These are phyloP conservation scores for Gasterosteus nipponicus DNA, from an alignment of 2,113 vertebrate species.

Conservation along the genomic window DNA sequence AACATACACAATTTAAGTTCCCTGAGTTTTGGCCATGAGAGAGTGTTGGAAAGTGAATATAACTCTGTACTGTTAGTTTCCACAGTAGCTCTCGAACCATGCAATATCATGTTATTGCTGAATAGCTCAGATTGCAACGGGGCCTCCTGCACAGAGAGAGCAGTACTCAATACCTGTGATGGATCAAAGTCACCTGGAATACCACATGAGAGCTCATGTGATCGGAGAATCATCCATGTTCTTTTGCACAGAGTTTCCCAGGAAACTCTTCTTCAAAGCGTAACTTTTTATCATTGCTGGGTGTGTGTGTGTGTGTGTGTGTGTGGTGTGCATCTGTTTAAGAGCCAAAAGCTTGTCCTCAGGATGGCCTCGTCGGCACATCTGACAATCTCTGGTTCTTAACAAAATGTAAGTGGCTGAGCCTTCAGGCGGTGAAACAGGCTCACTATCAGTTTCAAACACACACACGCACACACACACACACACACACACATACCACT, in stretches of 20 bases:
- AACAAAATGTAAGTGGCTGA: conserved; percentile 61
- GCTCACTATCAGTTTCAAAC: conserved; percentile 53
- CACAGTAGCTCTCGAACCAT: conserved; percentile 57
- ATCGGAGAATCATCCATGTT: conserved; percentile 36
- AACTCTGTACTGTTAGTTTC: conserved; percentile 67
- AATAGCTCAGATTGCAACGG: conserved; percentile 58
- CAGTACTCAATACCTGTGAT: conserved; percentile 38
- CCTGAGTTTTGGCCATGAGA: conserved; percentile 43
- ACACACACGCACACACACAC: neutral
- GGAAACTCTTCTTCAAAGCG: conserved; percentile 40
- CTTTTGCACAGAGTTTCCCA: conserved; percentile 33
- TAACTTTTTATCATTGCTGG: conserved; percentile 61
- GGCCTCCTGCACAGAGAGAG: conserved; percentile 34
- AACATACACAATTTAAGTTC: conserved; percentile 27
- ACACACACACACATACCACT: neutral
- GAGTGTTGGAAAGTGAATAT: conserved; percentile 69
- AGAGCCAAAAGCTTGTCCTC: conserved; percentile 66
- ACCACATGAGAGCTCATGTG: conserved; percentile 27
- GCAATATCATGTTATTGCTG: conserved; percentile 67
- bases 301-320: conserved; percentile 25
- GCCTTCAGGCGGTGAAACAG: conserved; percentile 61
- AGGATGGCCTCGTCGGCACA: conserved; percentile 65
- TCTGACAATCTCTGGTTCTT: conserved; percentile 67
- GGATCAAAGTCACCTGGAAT: conserved; percentile 41
- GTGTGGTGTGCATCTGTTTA: conserved; percentile 19